Conservation (phyloP, 1,140 invertebrate species). For the Heliothis virescens region DNA sequence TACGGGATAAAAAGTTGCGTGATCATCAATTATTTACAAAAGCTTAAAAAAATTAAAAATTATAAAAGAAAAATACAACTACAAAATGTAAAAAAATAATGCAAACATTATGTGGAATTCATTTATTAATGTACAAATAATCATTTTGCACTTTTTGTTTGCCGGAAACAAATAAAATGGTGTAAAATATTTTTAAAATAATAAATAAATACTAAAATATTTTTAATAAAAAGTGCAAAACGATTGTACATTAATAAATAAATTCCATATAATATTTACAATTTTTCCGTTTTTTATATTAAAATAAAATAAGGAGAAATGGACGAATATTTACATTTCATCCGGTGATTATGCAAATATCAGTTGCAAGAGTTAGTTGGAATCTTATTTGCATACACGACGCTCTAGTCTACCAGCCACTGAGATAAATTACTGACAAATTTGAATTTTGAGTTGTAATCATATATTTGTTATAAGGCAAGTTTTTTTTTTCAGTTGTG, state of each 20-base stretch:
- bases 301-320: conserved; percentile 30
- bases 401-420: conserved; percentile 28
- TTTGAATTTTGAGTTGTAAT: background rate
- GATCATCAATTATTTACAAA: no score
- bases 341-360: conserved; percentile 57
- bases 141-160: background rate
- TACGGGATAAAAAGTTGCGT: no score
- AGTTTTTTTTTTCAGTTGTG: no score
- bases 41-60: no score
- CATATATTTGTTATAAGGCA: no score
- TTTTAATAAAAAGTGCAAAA: background rate
- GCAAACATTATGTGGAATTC: no score
- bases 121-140: no score
- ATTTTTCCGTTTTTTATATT: background rate
- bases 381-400: conserved; percentile 51
- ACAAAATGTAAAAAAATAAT: background rate
- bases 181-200: background rate
- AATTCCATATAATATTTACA: no score
- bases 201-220: no score
- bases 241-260: background rate
- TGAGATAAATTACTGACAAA: conserved; percentile 18
- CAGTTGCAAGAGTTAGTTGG: conserved; percentile 53
- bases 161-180: background rate
- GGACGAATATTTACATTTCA: conserved; percentile 56
- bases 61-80: no score